Base-by-base conservation (phyloP, 2,888 invertebrate species). In the Automeris io region DNA sequence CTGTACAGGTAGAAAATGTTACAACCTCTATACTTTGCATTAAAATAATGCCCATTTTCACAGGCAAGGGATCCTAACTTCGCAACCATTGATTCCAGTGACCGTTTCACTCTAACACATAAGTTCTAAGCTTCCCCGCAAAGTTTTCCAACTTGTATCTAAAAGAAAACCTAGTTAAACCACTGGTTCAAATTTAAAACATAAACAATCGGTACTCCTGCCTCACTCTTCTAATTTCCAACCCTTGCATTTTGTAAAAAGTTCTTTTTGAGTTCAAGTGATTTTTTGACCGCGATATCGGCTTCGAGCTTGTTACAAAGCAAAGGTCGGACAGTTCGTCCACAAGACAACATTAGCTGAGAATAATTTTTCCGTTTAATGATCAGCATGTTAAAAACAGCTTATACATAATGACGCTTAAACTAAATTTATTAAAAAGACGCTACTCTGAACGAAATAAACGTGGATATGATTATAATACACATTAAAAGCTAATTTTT, bases 11-110 rank as follows among this genome's bases (percentile, higher is more conserved):
- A 83, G 70, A 78, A 79, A 83, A 69, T 75, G 80, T 86, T 91
- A 92, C 92, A 92, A 93, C 92, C 91, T 93, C 93, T 93, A 93
- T 93, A 93, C 93, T 93, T 93, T 93, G 93, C 93, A 93, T 92
- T 91, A 93, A 93, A 93, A 90, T 93, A 93, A 93, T 93, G 93
- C 91, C 91, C 91, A 91, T 92, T 92, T 91, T 91, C 91, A 89
- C 88, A 87, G 87, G 87, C 86, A 87, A 86, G 85, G 86, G 83
- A 83, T 83, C 81, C 83, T 78, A 82, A 79, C 82, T 75, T 68
- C 83, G 71, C 80, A 72, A 75, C 73, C 82, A 63, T 78, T 70
- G 71, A 69, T 68, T 74, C 70, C 82, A 81, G 85, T 82, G 82
- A 83, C 65, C 68, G 63, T 66, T 71, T 78, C 76, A 81, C 77